Conservation (phyloP, 2,113 vertebrate species). For the Bubo blakistoni region DNA sequence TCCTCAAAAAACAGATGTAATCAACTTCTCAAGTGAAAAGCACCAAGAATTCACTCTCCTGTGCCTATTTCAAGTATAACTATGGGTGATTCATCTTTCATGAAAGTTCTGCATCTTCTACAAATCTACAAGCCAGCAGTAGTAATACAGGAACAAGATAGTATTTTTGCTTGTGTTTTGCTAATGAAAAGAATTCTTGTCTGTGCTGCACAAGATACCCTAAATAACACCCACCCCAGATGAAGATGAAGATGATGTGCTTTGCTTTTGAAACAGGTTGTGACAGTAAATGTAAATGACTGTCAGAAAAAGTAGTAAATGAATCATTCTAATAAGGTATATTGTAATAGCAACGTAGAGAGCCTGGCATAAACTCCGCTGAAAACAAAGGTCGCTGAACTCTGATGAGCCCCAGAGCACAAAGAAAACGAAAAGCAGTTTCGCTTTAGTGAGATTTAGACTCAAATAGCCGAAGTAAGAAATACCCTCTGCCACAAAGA, state of each 20-base stretch:
- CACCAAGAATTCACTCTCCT: neutral
- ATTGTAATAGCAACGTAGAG: neutral
- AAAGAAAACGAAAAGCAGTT: neutral
- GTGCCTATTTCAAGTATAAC: neutral
- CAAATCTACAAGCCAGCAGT: neutral
- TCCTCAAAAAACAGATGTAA: neutral
- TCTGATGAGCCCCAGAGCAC: neutral
- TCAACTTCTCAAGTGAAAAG: neutral
- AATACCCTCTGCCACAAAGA: neutral
- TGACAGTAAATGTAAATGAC: neutral
- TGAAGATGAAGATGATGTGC: neutral
- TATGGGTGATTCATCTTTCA: neutral
- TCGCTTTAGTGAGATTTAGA: neutral
- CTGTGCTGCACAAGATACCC: neutral
- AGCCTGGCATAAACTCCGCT: neutral
- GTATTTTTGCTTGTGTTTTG: neutral
- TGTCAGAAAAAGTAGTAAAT: neutral
- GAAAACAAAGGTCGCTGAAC: neutral
- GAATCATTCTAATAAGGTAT: neutral
- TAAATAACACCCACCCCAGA: neutral
- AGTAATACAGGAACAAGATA: neutral
- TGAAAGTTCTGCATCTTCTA: neutral
- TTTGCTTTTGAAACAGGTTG: neutral
- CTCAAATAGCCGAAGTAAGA: neutral
- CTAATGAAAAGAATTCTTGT: neutral